Conservation (phyloP, 1,140 invertebrate species). For the Diorhabda sublineata region DNA sequence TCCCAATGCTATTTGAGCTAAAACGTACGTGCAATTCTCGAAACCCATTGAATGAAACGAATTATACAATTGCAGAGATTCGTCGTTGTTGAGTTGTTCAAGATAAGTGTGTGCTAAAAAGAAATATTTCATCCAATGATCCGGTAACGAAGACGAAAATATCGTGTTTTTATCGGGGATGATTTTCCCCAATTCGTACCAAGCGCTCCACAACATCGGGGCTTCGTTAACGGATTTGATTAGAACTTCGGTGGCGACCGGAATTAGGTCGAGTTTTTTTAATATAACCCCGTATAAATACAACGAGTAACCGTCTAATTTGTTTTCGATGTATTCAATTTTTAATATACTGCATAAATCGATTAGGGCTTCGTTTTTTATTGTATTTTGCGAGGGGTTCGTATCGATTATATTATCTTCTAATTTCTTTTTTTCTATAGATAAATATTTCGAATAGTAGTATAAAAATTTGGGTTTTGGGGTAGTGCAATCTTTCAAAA, state of each 20-base stretch:
- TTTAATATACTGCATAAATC: conserved; percentile 55
- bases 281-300: conserved; percentile 91
- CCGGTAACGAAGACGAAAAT: conserved; percentile 66
- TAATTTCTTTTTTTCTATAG: conserved; percentile 77
- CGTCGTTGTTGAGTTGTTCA: conserved; percentile 86
- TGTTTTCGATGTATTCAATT: conserved; percentile 56
- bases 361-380: conserved; percentile 55
- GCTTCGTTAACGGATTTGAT: conserved; percentile 71
- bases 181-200: conserved; percentile 85
- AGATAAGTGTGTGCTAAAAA: conserved; percentile 88
- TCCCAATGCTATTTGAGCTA: conserved; percentile 86
- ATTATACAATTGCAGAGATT: conserved; percentile 80
- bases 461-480: conserved; percentile 73
- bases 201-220: conserved; percentile 89
- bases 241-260: conserved; percentile 71
- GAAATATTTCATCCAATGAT: conserved; percentile 94
- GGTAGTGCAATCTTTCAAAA: conserved; percentile 66
- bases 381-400: conserved; percentile 63
- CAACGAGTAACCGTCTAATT: conserved; percentile 81
- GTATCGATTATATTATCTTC: conserved; percentile 78
- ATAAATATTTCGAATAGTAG: conserved; percentile 81
- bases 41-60: conserved; percentile 76
- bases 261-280: conserved; percentile 78
- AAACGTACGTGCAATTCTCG: conserved; percentile 82
- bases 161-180: conserved; percentile 75